phyloP scores from a whole-genome alignment of 2,113 vertebrate genomes.

The Clarias gariepinus region DNA sequence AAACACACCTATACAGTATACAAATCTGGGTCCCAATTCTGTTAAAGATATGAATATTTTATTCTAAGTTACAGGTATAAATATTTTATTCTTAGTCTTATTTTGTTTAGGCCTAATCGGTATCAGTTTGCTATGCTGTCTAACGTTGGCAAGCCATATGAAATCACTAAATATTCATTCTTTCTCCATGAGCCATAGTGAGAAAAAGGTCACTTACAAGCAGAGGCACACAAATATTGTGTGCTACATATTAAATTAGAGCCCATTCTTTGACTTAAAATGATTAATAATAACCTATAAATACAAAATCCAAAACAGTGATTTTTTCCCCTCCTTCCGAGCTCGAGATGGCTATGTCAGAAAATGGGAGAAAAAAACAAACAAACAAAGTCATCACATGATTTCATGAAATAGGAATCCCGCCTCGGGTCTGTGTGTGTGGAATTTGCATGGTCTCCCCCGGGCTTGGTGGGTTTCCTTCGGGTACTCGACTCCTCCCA shows the following conservation, averaged over 20 bases:
- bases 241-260: not conserved
- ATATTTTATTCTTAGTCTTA: not conserved
- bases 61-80: not conserved
- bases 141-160: not conserved
- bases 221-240: not conserved
- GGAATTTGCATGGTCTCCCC: no score
- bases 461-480: no score
- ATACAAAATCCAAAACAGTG: not conserved
- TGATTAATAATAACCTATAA: not conserved
- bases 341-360: not conserved
- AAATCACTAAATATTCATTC: not conserved
- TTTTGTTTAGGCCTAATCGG: not conserved
- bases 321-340: not conserved
- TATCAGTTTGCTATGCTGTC: not conserved
- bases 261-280: not conserved
- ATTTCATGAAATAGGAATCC: not conserved
- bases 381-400: not conserved
- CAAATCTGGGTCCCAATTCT: not conserved
- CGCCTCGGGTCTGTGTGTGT: no score
- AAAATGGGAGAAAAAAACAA: not conserved
- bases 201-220: not conserved
- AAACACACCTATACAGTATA: not conserved
- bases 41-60: not conserved
- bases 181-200: not conserved
- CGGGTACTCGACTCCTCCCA: no score